Evolutionary conservation across 2,113 vertebrate species (phyloP).

Genomic region (Corydoras sp.): DNA sequence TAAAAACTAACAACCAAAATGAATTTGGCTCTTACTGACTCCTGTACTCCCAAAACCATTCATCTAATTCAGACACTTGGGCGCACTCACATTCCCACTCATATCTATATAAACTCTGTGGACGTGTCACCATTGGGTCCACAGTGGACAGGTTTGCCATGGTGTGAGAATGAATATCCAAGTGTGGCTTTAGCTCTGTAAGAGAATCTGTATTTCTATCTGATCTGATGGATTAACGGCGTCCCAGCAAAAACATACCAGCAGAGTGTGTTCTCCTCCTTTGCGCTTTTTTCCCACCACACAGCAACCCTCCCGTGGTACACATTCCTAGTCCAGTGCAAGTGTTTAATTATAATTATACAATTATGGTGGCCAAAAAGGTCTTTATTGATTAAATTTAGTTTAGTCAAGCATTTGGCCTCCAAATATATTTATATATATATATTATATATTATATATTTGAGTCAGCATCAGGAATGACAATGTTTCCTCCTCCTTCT

Average conservation of each 20-base stretch:
- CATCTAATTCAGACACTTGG: slow-evolving; percentile 18
- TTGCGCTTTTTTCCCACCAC: slow-evolving; percentile 31
- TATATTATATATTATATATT: too few species aligned
- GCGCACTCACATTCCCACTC: slow-evolving; percentile 39
- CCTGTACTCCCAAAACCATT: slow-evolving; percentile 11
- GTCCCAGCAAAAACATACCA: slow-evolving; percentile 61
- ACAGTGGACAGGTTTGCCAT: slow-evolving; percentile 60
- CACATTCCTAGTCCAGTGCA: neutral
- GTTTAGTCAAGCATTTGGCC: too few species aligned
- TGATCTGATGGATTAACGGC: slow-evolving; percentile 62
- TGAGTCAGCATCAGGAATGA: too few species aligned
- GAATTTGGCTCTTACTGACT: slow-evolving; percentile 54
- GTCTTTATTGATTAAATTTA: too few species aligned
- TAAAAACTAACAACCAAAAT: slow-evolving; percentile 64
- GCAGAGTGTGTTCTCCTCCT: slow-evolving; percentile 51
- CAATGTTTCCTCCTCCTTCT: too few species aligned
- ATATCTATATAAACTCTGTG: neutral
- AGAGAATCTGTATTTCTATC: slow-evolving; percentile 61
- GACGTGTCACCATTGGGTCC: slow-evolving; percentile 45
- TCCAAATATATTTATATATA: too few species aligned
- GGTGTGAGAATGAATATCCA: slow-evolving; percentile 64
- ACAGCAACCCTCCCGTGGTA: slow-evolving; percentile 42
- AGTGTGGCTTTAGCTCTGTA: slow-evolving; percentile 64
- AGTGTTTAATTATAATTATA: too few species aligned
- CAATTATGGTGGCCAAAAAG: too few species aligned